Conservation (phyloP, 2,113 vertebrate genomes). For the Ceyx cyanopectus region DNA sequence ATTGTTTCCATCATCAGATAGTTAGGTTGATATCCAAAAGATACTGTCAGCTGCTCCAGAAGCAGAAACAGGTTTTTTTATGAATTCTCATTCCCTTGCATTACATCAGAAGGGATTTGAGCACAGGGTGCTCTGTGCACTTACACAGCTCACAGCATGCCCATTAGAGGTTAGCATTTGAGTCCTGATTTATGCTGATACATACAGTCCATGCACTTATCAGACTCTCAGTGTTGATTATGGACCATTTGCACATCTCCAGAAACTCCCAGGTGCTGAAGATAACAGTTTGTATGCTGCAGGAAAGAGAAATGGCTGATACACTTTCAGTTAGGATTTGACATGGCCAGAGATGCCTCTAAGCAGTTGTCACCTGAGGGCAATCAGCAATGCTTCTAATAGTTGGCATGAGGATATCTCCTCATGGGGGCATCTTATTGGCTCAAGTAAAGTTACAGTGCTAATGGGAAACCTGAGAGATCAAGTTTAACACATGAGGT, state of each 20-base stretch:
- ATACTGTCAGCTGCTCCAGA: not conserved
- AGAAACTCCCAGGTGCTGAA: not conserved
- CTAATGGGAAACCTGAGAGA: not conserved
- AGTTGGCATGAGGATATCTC: not conserved
- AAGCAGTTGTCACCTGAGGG: not conserved
- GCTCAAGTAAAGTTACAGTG: not conserved
- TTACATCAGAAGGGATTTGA: slow-evolving; percentile 2
- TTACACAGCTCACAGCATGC: not conserved
- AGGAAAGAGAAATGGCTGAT: not conserved
- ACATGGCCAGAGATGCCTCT: not conserved
- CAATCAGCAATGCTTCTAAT: not conserved
- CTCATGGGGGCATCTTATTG: rapidly evolving
- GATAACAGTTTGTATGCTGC: not conserved
- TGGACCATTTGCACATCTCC: not conserved
- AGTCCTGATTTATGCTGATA: slow-evolving; percentile 32
- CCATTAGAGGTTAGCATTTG: slow-evolving; percentile 20
- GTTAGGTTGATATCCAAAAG: not conserved
- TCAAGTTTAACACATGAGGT: not conserved
- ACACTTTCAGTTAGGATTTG: not conserved
- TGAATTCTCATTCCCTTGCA: not conserved
- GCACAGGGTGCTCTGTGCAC: not conserved
- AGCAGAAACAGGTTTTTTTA: not conserved
- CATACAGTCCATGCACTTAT: not conserved
- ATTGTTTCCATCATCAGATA: not conserved
- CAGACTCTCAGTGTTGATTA: not conserved